phyloP scores from a whole-genome alignment of 2,797 vertebrate species.

The Leuciscus waleckii region DNA sequence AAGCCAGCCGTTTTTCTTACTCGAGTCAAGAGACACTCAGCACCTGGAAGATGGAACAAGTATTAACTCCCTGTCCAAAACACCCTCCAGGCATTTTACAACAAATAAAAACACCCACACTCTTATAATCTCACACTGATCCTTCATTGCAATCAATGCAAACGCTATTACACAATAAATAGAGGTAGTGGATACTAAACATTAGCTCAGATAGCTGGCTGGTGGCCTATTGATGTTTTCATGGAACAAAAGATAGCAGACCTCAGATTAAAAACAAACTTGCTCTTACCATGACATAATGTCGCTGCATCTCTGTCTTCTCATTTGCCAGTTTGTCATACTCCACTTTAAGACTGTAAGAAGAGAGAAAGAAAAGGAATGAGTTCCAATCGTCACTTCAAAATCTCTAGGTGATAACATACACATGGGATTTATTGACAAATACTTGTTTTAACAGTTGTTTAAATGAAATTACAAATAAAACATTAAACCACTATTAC shows the following conservation, averaged over 20 bases:
- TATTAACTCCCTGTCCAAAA: constrained; percentile 70
- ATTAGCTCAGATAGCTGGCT: constrained; percentile 29
- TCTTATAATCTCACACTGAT: constrained; percentile 66
- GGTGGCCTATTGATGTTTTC: constrained; percentile 8
- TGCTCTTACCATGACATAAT: constrained; percentile 94
- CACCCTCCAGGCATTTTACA: constrained; percentile 66
- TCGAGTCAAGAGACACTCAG: constrained; percentile 12
- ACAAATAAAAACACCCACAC: constrained; percentile 43
- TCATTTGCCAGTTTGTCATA: constrained; percentile 96
- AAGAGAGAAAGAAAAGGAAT: constrained; percentile 29
- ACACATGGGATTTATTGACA: neutral
- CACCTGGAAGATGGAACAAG: constrained; percentile 20
- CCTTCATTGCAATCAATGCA: constrained; percentile 37
- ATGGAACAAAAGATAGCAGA: constrained; percentile 19
- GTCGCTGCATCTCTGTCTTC: constrained; percentile 97
- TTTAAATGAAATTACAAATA: neutral
- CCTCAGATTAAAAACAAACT: neutral
- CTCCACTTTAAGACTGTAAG: constrained; percentile 91
- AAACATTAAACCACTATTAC: neutral
- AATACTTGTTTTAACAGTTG: neutral
- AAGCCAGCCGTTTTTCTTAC: neutral
- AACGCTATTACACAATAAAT: constrained; percentile 49
- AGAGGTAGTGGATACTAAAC: constrained; percentile 44
- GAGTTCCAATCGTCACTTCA: neutral
- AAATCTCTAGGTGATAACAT: neutral